phyloP scores from a whole-genome alignment of 2,888 invertebrate genomes.

The Myopa tessellatipennis region DNA sequence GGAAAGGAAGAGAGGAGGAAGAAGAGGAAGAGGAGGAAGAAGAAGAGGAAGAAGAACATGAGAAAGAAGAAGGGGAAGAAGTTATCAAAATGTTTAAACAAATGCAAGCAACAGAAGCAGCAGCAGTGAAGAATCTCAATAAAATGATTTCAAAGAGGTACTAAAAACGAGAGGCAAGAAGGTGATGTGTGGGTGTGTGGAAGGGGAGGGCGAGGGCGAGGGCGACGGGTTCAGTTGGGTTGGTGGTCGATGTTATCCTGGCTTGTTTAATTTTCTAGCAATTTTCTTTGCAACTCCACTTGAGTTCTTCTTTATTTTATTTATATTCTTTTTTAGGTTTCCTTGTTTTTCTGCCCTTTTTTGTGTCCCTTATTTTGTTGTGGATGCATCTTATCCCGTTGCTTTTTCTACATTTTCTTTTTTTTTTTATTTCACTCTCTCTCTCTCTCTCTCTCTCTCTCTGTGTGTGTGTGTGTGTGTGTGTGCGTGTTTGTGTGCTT shows the following conservation, averaged over 20 bases:
- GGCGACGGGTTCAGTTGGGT: background rate
- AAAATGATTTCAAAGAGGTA: background rate
- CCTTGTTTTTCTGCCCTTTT: slow-evolving; percentile 5
- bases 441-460: slow-evolving; percentile 5
- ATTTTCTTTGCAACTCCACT: slow-evolving; percentile 45
- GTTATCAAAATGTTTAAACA: slow-evolving; percentile 38
- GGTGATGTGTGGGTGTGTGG: background rate
- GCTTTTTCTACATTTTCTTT: background rate
- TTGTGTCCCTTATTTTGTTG: slow-evolving; percentile 17
- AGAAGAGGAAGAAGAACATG: slow-evolving; percentile 32
- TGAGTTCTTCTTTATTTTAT: slow-evolving; percentile 22
- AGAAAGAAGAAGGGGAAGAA: slow-evolving; percentile 24
- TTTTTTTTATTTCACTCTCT: background rate
- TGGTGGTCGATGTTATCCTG: slow-evolving; percentile 38
- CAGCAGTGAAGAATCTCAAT: background rate
- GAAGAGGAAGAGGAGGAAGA: slow-evolving; percentile 7
- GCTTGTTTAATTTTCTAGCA: slow-evolving; percentile 48
- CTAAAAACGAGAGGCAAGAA: background rate
- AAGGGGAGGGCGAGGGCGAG: slow-evolving; percentile 7
- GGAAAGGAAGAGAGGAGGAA: slow-evolving; percentile 10
- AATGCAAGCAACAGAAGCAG: slow-evolving; percentile 8
- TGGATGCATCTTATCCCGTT: background rate
- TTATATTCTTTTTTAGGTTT: background rate
- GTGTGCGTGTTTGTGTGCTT: background rate
- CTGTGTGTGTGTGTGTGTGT: slow-evolving; percentile 16